Conservation (phyloP, 2,888 invertebrate genomes). For the Pollenia amentaria region DNA sequence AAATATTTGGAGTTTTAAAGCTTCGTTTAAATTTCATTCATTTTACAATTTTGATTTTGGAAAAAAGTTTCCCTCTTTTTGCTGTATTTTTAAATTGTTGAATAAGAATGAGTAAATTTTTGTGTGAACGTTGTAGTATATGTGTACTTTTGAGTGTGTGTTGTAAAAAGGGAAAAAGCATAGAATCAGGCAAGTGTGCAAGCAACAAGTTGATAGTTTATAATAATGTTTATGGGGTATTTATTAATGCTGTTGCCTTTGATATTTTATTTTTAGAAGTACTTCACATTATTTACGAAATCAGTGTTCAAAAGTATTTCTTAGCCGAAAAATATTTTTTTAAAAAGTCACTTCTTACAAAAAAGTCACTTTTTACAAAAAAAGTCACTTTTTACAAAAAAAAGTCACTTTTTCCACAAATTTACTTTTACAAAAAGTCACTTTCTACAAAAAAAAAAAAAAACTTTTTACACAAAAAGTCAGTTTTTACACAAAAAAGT, state of each 20-base stretch:
- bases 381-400: too few relatives aligned
- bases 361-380: too few relatives aligned
- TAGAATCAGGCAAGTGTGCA: conserved; percentile 5
- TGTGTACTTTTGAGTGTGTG: not conserved
- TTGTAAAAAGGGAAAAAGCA: not conserved
- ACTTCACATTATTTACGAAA: too few relatives aligned
- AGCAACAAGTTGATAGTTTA: conserved; percentile 67
- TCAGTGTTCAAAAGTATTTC: too few relatives aligned
- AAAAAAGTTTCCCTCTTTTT: not conserved
- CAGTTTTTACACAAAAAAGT: too few relatives aligned
- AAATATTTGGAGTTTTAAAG: too few relatives aligned
- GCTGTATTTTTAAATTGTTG: not conserved
- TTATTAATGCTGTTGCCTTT: conserved; percentile 5
- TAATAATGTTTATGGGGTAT: conserved; percentile 35
- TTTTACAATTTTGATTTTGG: not conserved
- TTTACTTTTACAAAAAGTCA: too few relatives aligned
- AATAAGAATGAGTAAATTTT: not conserved
- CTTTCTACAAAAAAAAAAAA: too few relatives aligned
- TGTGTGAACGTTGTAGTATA: not conserved
- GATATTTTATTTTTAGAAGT: not conserved
- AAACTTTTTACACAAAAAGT: too few relatives aligned
- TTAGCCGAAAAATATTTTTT: too few relatives aligned
- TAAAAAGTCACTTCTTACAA: too few relatives aligned
- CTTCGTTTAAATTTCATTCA: not conserved
- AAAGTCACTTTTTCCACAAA: too few relatives aligned